A percentile compares a stretch with the other conserved stretches of the same genome.
These are phyloP conservation scores for Poeciliopsis paucimaculata DNA, from an alignment of 2,797 vertebrate species.

Conservation along the genomic window DNA sequence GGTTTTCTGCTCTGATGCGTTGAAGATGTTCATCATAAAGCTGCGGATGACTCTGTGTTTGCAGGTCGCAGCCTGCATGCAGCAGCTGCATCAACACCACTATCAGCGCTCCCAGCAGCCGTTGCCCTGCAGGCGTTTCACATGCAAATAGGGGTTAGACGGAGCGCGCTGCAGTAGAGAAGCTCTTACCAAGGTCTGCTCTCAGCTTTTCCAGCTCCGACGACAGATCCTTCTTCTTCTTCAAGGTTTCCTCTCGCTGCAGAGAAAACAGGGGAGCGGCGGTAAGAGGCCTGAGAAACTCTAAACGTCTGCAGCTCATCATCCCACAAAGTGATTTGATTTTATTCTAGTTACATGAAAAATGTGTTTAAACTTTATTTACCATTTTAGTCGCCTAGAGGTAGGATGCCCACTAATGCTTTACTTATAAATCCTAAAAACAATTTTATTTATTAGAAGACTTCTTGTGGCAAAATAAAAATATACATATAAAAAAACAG, in stretches of 20 bases:
- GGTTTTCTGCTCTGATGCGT: not conserved
- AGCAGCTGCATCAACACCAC: constrained; percentile 16
- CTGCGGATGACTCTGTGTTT: not conserved
- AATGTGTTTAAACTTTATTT: not conserved
- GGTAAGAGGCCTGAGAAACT: not conserved
- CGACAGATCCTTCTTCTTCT: constrained; percentile 66
- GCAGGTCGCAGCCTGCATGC: constrained; percentile 26
- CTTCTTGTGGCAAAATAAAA: not conserved
- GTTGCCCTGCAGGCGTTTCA: constrained; percentile 17
- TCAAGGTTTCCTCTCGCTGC: constrained; percentile 69
- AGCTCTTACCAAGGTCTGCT: constrained; percentile 73
- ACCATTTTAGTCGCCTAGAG: not conserved
- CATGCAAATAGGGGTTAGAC: constrained; percentile 26
- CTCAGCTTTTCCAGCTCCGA: constrained; percentile 56
- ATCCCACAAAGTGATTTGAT: not conserved
- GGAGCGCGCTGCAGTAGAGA: not conserved
- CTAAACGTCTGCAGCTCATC: not conserved
- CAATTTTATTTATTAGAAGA: not conserved
- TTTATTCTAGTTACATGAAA: not conserved
- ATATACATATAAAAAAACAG: too few relatives aligned
- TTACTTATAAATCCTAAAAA: not conserved
- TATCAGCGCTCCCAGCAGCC: constrained; percentile 20
- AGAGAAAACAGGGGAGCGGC: constrained; percentile 6
- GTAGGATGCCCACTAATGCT: not conserved
- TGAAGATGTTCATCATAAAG: not conserved